A percentile compares a stretch with the other conserved stretches of the same genome.
Evolutionary conservation across 2,888 invertebrate genomes (phyloP).

Genomic region (Orthosia gothica): DNA sequence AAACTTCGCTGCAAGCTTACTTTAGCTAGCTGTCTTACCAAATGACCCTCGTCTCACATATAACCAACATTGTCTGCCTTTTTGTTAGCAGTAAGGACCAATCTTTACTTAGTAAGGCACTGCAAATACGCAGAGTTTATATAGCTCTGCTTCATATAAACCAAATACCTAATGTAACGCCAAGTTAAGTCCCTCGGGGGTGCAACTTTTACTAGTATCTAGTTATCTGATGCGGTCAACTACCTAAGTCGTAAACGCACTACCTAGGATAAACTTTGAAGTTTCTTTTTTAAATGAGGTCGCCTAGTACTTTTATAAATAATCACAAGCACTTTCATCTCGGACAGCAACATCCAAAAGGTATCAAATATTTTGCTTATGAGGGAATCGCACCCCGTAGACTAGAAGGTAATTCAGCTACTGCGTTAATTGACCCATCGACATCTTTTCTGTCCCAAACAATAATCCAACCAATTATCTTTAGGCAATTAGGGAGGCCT

Average conservation of each 20-base stretch:
- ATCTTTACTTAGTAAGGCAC: conserved; percentile 11
- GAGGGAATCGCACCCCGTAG: background rate
- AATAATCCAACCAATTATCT: background rate
- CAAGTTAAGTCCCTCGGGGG: conserved; percentile 26
- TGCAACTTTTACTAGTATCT: conserved; percentile 11
- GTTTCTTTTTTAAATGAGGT: background rate
- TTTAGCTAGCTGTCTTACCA: conserved; percentile 20
- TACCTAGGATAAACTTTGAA: background rate
- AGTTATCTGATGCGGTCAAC: conserved; percentile 25
- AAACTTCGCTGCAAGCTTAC: conserved; percentile 11
- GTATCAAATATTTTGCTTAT: no score
- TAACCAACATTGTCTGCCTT: conserved; percentile 31
- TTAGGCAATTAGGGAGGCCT: no score
- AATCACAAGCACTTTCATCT: no score
- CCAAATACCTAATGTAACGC: conserved; percentile 8
- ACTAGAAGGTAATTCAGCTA: background rate
- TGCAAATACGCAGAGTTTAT: conserved; percentile 10
- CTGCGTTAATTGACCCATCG: background rate
- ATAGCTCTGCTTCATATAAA: conserved; percentile 12
- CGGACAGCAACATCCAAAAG: no score
- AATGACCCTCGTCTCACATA: conserved; percentile 22
- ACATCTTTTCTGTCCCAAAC: background rate
- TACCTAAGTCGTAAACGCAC: conserved; percentile 8
- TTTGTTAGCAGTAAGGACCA: conserved; percentile 11
- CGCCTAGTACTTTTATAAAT: no score